A percentile compares a stretch with the other conserved stretches of the same genome.
These are phyloP conservation scores for Schizothorax lantsangensis DNA, from an alignment of 2,797 vertebrate species.

Conservation along the genomic window DNA sequence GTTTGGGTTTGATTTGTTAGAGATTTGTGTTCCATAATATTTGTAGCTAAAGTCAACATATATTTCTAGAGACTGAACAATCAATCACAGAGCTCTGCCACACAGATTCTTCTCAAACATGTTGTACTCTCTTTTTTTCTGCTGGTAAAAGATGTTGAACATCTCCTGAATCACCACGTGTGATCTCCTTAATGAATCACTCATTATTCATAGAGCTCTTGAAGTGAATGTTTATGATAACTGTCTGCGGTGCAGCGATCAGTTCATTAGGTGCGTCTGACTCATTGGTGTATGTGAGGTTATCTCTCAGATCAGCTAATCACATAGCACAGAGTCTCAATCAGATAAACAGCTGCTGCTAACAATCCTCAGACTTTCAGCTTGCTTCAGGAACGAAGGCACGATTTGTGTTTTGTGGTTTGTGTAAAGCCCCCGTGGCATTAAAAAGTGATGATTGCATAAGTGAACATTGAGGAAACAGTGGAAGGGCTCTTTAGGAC, in stretches of 20 bases:
- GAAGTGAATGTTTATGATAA: neutral
- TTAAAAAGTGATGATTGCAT: neutral
- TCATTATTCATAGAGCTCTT: neutral
- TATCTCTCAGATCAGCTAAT: constrained; percentile 27
- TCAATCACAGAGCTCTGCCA: neutral
- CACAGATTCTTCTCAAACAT: neutral
- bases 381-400: neutral
- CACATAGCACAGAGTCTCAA: neutral
- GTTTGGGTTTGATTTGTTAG: neutral
- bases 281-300: neutral
- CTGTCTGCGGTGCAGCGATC: neutral
- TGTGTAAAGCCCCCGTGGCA: neutral
- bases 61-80: neutral
- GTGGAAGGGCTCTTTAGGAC: neutral
- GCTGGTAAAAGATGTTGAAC: neutral
- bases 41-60: neutral
- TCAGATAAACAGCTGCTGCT: constrained; percentile 4
- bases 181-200: neutral
- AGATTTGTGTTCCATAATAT: constrained; percentile 7
- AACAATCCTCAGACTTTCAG: neutral
- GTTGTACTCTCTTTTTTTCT: neutral
- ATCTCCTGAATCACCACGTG: neutral
- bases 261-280: neutral
- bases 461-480: neutral
- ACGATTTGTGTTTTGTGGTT: constrained; percentile 22